A percentile compares a stretch with the other conserved stretches of the same genome.
Evolutionary conservation across 2,113 vertebrate genomes (phyloP).

Genomic region (Gasterosteus nipponicus): DNA sequence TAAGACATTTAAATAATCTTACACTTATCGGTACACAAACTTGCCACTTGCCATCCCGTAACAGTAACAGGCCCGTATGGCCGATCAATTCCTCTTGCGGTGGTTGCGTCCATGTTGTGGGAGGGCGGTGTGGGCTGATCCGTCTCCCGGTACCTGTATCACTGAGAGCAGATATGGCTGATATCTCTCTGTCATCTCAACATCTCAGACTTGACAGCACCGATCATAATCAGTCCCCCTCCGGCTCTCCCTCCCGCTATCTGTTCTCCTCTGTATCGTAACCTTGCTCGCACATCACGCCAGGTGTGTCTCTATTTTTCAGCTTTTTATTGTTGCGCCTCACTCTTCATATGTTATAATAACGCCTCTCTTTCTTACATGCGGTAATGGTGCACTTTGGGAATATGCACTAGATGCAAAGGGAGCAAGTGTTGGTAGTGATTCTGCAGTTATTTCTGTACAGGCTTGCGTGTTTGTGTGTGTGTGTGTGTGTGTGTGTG

Average conservation of each 20-base stretch:
- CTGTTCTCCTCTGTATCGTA: conserved; percentile 42
- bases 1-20: background rate
- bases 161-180: conserved; percentile 62
- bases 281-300: conserved; percentile 31
- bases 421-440: conserved; percentile 48
- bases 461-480: conserved; percentile 14
- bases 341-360: conserved; percentile 41
- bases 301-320: conserved; percentile 44
- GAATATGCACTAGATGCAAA: conserved; percentile 58
- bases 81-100: conserved; percentile 36
- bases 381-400: conserved; percentile 65
- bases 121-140: conserved; percentile 57
- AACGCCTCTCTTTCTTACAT: conserved; percentile 47
- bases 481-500: background rate
- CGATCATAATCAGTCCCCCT: conserved; percentile 69
- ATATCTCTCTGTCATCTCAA: conserved; percentile 73
- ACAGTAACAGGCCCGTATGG: conserved; percentile 12
- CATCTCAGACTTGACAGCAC: conserved; percentile 72
- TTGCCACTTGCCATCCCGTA: conserved; percentile 19
- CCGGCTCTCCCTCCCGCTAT: conserved; percentile 48
- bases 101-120: conserved; percentile 34
- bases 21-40: background rate
- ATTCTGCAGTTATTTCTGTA: conserved; percentile 56
- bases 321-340: conserved; percentile 44
- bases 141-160: conserved; percentile 66